phyloP scores from a whole-genome alignment of 1,140 invertebrate genomes.

The Drosophila tsacasi region DNA sequence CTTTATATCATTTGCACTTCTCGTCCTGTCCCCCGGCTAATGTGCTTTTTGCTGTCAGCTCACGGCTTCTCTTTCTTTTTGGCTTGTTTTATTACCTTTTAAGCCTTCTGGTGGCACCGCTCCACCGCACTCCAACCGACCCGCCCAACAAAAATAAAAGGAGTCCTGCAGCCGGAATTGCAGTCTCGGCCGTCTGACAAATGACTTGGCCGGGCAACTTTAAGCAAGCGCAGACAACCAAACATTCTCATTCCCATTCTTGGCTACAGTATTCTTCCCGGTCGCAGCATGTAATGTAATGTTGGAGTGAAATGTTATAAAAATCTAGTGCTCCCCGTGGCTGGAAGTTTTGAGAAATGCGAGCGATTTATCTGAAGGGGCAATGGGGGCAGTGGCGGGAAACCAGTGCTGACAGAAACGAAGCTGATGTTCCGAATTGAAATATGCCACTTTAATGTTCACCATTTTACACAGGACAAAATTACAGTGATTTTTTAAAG shows the following conservation, averaged over 20 bases:
- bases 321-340: conserved; percentile 49
- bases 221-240: conserved; percentile 40
- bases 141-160: neutral
- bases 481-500: neutral
- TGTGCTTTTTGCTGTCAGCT: conserved; percentile 83
- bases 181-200: conserved; percentile 62
- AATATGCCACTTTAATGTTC: conserved; percentile 43
- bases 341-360: conserved; percentile 47
- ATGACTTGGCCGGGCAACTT: conserved; percentile 56
- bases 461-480: neutral
- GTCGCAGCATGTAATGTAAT: conserved; percentile 40
- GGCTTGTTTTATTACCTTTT: conserved; percentile 83
- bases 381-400: conserved; percentile 7
- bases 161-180: conserved; percentile 60
- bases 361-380: conserved; percentile 40
- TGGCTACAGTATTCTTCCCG: neutral
- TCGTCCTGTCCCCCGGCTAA: conserved; percentile 47
- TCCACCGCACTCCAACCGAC: neutral
- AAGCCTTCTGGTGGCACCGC: conserved; percentile 67
- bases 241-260: conserved; percentile 4
- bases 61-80: conserved; percentile 62
- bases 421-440: conserved; percentile 47
- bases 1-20: conserved; percentile 25
- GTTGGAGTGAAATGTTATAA: conserved; percentile 46
- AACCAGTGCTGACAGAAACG: conserved; percentile 52